Evolutionary conservation across 2,113 vertebrate genomes (phyloP).

Genomic region (Trogon surrucura): DNA sequence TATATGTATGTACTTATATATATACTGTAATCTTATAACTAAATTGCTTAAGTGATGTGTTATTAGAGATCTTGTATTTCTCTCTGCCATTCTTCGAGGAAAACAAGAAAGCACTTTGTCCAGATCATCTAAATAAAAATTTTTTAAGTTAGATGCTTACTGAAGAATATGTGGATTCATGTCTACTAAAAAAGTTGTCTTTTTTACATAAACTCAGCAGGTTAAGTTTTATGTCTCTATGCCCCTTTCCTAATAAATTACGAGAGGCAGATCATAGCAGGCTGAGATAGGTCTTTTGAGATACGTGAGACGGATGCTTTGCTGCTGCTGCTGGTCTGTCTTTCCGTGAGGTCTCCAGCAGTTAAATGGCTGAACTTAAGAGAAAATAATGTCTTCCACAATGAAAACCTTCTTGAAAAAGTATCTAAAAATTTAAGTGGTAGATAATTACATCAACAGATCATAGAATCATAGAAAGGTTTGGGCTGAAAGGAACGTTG

Average conservation of each 20-base stretch:
- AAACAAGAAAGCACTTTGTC: background rate
- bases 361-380: slow-evolving; percentile 4
- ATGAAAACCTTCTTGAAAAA: background rate
- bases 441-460: background rate
- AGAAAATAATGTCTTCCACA: background rate
- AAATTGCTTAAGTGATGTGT: background rate
- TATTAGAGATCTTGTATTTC: background rate
- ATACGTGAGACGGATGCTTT: background rate
- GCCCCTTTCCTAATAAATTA: background rate
- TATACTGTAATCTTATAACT: background rate
- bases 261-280: background rate
- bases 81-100: background rate
- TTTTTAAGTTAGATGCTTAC: background rate
- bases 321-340: background rate
- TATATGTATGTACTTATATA: too few species aligned
- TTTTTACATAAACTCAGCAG: background rate
- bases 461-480: background rate
- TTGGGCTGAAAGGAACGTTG: too few species aligned
- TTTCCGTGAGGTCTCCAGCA: background rate
- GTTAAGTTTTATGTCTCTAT: background rate
- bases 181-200: background rate
- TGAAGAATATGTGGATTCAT: background rate
- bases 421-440: background rate
- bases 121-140: background rate
- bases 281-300: background rate